Evolutionary conservation across 2,888 invertebrate species (phyloP).

Genomic region (Cataglyphis altisquamis): DNA sequence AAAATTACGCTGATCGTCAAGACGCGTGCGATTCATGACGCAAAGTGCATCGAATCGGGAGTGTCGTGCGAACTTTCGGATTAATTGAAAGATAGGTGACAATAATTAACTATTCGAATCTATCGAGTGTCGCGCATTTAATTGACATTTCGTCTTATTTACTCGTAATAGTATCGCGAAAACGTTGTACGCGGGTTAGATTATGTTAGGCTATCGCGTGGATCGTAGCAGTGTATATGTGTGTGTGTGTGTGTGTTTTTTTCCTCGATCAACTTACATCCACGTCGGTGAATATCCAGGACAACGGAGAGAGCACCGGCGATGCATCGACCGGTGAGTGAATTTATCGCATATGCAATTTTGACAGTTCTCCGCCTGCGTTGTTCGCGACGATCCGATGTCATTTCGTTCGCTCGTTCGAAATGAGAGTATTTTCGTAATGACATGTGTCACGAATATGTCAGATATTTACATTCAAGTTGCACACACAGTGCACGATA

Average conservation of each 20-base stretch:
- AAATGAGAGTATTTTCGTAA: neutral
- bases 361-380: neutral
- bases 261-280: no score
- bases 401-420: neutral
- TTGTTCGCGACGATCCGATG: neutral
- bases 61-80: neutral
- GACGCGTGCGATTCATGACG: neutral
- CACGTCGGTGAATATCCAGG: neutral
- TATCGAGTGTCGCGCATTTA: neutral
- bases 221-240: neutral
- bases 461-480: neutral
- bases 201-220: neutral
- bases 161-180: neutral
- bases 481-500: neutral
- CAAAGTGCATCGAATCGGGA: neutral
- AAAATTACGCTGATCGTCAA: neutral
- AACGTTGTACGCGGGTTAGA: neutral
- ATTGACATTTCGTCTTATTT: neutral
- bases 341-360: neutral
- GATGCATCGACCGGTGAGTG: neutral
- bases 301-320: neutral
- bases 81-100: constrained; percentile 20
- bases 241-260: neutral
- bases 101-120: neutral
- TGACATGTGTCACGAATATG: neutral